Percentiles rank a stretch among this genome's conserved stretches.
Conservation (phyloP, 2,113 vertebrate genomes). For the Eulacestoma nigropectus region DNA sequence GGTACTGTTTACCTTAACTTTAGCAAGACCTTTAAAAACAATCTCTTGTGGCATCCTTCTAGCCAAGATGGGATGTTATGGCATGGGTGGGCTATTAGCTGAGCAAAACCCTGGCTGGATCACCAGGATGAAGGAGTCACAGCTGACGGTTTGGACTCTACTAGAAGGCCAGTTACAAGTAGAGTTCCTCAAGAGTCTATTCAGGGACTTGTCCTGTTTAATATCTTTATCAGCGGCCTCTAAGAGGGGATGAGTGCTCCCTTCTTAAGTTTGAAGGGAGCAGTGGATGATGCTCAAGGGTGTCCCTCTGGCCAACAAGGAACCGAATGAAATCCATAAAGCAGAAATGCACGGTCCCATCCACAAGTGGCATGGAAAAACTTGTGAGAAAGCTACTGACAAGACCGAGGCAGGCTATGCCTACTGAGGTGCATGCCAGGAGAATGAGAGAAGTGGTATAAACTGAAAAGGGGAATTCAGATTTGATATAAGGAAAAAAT, state of each 20-base stretch:
- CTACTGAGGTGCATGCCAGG: fast-evolving
- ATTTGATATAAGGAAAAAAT: neutral
- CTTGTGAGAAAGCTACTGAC: neutral
- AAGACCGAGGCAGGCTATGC: neutral
- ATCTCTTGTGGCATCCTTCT: neutral
- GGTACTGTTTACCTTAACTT: neutral
- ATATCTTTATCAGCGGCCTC: neutral
- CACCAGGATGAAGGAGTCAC: neutral
- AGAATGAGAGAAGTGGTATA: neutral
- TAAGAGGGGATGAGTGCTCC: neutral
- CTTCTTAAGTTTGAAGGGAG: neutral
- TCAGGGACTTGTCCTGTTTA: neutral
- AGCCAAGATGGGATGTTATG: neutral
- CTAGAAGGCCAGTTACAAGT: neutral
- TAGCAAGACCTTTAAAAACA: neutral
- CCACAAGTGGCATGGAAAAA: neutral
- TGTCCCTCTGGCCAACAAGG: neutral
- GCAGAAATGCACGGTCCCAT: neutral
- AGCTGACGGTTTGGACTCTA: neutral
- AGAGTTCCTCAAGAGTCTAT: neutral
- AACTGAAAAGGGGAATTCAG: neutral
- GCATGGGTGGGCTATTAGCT: neutral
- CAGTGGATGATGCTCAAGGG: neutral
- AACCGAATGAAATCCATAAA: neutral
- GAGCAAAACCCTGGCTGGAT: neutral